Evolutionary conservation across 2,113 vertebrate genomes (phyloP), one percentile per base, ranked within the genome.

Genomic region (Parotia lawesii): DNA sequence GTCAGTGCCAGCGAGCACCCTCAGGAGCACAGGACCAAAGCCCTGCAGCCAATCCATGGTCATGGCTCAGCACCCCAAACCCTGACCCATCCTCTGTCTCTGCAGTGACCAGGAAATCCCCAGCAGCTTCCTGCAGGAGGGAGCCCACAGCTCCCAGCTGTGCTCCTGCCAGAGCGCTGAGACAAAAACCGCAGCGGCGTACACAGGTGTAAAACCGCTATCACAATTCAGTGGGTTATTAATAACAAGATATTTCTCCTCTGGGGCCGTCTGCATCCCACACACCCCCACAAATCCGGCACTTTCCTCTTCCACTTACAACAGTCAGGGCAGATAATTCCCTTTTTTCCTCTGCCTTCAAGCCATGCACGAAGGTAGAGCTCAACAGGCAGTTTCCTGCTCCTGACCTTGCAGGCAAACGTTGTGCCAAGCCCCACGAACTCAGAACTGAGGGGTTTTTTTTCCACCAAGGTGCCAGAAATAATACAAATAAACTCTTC

Each of bases 401-500:
- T 44, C 54, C 29, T 4, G 67, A 45, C 87, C n/a, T 5, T 37
- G 83, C 71, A 87, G 53, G 72, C 71, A 71, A 91, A 57, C 50
- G 13, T 31, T 82, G 67, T 72, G 90, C 78, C 66, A 85, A 95
- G 83, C 69, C 48, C 77, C 37, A 23, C 2, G 21, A 72, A 72
- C 87, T 54, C 50, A 74, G 48, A 53, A 27, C 67, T 44, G 58
- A 78, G 62, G 19, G 38, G 38, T 38, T 38, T 10, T 69, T 87
- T 93, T 83, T 79, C 74, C 64, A 44, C 56, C 40, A 48, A 93
- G 79, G 76, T 94, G 85, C 78, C 85, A 91, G 85, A 90, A 95
- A 87, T 88, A 86, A 87, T 93, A 96, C 72, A 93, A 94, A 93
- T 71, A 76, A 92, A 94, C 74, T 83, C 88, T 87, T 94, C 74